Evolutionary conservation across 2,888 invertebrate species (phyloP).

Genomic region (Scrobipalpa atriplicella): DNA sequence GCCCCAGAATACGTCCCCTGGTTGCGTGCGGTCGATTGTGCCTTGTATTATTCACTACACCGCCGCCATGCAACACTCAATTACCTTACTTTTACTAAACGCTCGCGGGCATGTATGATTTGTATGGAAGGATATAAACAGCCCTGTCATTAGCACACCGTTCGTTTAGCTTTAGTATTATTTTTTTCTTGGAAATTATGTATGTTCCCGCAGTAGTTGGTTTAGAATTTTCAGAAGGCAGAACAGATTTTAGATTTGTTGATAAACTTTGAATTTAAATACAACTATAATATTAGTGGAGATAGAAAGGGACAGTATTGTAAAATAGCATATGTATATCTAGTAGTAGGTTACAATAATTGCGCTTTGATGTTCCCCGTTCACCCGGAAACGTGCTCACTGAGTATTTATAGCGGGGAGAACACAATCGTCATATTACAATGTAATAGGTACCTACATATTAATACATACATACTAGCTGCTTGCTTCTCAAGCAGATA

Average conservation of each 20-base stretch:
- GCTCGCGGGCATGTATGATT: not conserved
- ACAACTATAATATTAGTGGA: too few species aligned
- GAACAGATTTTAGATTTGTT: too few species aligned
- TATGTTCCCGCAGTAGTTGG: too few species aligned
- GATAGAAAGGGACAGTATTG: too few species aligned
- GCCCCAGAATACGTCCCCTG: not conserved
- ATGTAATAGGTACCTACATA: not conserved
- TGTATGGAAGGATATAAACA: not conserved
- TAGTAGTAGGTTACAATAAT: not conserved
- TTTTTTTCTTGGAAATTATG: too few species aligned
- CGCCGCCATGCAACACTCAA: not conserved
- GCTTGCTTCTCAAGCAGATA: too few species aligned
- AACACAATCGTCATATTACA: too few species aligned
- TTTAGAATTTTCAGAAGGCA: too few species aligned
- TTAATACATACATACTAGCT: too few species aligned
- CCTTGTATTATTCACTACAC: not conserved
- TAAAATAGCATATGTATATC: too few species aligned
- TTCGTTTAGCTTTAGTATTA: not conserved
- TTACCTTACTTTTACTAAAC: not conserved
- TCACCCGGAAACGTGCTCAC: conserved; percentile 23
- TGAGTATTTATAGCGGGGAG: not conserved
- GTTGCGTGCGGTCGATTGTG: not conserved
- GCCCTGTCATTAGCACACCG: not conserved
- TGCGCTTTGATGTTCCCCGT: conserved; percentile 24
- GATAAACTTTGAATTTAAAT: too few species aligned